Base-by-base conservation (phyloP, 1,140 invertebrate species). In the Mylabris phalerata region DNA sequence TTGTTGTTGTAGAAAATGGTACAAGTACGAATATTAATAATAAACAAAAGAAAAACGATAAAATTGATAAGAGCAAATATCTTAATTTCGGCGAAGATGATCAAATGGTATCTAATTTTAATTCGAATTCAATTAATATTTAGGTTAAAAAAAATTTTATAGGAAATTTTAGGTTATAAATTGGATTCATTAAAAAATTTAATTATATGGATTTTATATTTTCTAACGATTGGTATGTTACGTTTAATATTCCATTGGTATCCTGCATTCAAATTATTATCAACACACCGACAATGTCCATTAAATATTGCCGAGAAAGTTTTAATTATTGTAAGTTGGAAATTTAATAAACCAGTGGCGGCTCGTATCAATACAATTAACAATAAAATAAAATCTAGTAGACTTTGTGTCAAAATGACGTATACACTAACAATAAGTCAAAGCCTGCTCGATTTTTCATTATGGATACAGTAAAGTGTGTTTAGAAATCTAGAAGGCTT, bases 211-310 rank as follows among this genome's bases (percentile, higher is more conserved):
- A 49, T 84, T 0, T 75, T 80, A 4, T 85, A 86, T 51, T 63
- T 87, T 2, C 47, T 90, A 7, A 88, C 86, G 7, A 75, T 80
- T 11, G 93, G 93, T 26, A 68, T 90, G 5, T 75, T 94, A 4
- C 80, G 89, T 27, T 76, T 96, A 38, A 69, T 95, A 41, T 87
- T 93, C 72, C 88, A 94, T 71, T 96, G 93, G 92, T 88, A 84
- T 74, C 90, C 92, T 0, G 84, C 84, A 49, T 82, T 88, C 75
- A 79, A 86, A 65, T 76, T 95, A 13, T 84, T 88, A 55, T 79
- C 83, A 2, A 93, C 89, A 1, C 86, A 90, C 67, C 73, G 72
- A 24, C 77, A 77, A 61, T 92, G 89, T 68, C 71, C 81, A 40
- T 78, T 95, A 32, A 77, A 79, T 44, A 68, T 78, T n/a, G 92